These are phyloP conservation scores for Chelonus formosanus DNA, from an alignment of 2,888 invertebrate species.

Conservation along the genomic window DNA sequence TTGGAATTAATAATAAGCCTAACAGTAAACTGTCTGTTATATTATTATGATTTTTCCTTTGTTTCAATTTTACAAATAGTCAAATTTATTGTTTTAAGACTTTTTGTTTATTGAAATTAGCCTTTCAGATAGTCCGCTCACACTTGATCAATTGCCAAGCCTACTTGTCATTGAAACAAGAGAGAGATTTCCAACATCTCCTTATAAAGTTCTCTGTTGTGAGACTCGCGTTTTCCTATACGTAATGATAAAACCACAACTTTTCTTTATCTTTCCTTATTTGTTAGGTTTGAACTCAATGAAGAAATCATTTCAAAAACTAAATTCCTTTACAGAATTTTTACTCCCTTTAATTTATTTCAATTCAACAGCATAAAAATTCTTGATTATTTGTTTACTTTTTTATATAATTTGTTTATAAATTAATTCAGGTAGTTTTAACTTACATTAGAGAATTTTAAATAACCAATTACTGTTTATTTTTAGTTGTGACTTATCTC, in stretches of 20 bases:
- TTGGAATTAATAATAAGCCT: no score
- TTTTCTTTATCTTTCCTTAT: conserved; percentile 7
- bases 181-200: conserved; percentile 15
- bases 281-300: background rate
- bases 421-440: background rate
- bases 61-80: no score
- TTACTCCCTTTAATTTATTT: no score
- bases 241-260: conserved; percentile 10
- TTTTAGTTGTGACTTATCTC: conserved; percentile 83
- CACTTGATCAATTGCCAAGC: background rate
- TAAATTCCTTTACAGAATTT: no score
- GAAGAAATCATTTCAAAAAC: no score
- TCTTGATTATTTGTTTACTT: no score
- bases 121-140: background rate
- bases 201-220: conserved; percentile 2
- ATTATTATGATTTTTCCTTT: no score
- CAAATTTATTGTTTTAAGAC: no score
- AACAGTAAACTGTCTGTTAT: no score
- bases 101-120: no score
- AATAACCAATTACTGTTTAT: background rate
- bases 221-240: background rate
- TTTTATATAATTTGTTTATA: no score
- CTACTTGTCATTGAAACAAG: conserved; percentile 18
- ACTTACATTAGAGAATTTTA: background rate
- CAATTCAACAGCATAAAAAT: no score